Conservation (phyloP, 2,113 vertebrate species). For the Thalassarche chlororhynchos region DNA sequence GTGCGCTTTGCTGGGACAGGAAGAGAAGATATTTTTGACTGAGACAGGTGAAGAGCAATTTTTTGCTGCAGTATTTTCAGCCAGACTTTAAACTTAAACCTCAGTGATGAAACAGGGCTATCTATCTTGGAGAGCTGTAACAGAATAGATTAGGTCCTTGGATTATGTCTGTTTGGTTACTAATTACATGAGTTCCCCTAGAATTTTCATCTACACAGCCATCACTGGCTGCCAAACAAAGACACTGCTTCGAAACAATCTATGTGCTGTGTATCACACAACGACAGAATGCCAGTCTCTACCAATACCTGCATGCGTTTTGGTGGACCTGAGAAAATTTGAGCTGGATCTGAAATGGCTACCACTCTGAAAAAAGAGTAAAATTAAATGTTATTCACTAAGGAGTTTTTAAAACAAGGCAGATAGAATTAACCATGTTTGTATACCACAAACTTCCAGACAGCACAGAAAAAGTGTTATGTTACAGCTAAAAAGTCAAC, state of each 20-base stretch:
- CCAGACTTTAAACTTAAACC: neutral
- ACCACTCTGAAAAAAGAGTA: neutral
- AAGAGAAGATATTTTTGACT: neutral
- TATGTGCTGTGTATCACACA: neutral
- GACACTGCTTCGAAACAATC: neutral
- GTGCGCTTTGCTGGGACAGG: neutral
- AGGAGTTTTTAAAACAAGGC: neutral
- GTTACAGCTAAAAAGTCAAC: neutral
- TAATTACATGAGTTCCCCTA: neutral
- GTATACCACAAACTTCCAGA: neutral
- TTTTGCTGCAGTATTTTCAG: neutral
- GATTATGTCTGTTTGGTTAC: neutral
- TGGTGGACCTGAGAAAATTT: neutral
- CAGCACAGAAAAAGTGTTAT: neutral
- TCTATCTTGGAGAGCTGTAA: neutral
- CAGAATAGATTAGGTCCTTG: neutral
- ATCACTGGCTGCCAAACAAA: neutral
- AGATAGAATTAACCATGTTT: neutral
- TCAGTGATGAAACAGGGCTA: neutral
- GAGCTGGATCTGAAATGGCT: neutral
- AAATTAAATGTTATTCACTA: neutral
- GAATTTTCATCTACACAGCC: neutral
- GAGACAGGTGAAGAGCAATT: neutral
- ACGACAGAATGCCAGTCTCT: neutral
- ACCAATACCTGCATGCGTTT: neutral